Evolutionary conservation across 2,113 vertebrate species (phyloP), one percentile per base, ranked within the genome.

Genomic region (Cyrtonyx montezumae): DNA sequence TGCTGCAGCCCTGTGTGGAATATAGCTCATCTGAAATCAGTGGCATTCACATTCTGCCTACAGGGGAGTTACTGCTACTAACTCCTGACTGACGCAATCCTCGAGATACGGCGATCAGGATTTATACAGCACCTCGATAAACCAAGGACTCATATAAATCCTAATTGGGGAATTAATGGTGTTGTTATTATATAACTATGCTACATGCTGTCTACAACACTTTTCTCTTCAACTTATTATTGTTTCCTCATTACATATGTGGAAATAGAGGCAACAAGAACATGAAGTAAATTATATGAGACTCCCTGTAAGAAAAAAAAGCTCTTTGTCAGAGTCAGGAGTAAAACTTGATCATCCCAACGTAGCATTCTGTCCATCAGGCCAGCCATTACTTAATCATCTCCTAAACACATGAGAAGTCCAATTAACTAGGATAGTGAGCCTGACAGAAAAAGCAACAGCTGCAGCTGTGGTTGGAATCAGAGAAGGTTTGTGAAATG

Each of bases 351-450:
- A 56, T 79, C 48, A 73, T 70, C 45, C 51, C 45, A 55, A 42
- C 18, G 43, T n/a, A 82, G 23, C 48, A 59, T 75, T 86, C 36
- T 90, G 62, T 40, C 53, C 51, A 32, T 66, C 58, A 88, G 66
- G 11, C 42, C 59, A 77, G 76, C 58, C 45, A 73, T 37, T 84
- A 75, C 22, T 69, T 91, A 65, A 81, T 94, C 82, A 87, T 32
- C 45, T 58, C 8, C 40, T 77, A 74, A 69, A 68, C 11, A 82
- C 8, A 32, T 3, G 45, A 79, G 58, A 55, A 73, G n/a, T 79
- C 92, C 40, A 53, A 59, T 89, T 79, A 87, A 58, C 55, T 62
- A 32, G 45, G n/a, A 17, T 25, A 20, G 49, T 55, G 66, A 89
- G 46, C 21, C 22, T 4, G 5, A 79, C 17, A 45, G 21, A 89